Base-by-base conservation (phyloP, 1,140 invertebrate species). In the Orchesella cincta region DNA sequence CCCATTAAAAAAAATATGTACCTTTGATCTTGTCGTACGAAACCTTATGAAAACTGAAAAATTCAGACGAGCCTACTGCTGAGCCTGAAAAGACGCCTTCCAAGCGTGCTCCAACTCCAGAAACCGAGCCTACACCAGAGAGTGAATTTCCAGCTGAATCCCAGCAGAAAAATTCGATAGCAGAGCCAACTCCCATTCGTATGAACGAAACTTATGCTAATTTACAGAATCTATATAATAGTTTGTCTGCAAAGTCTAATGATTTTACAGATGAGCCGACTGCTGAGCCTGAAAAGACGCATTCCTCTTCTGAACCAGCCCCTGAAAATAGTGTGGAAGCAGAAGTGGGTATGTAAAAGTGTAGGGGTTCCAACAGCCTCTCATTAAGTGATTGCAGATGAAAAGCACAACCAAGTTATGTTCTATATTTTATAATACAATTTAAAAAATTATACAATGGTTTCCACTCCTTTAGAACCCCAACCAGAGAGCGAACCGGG, bases 141-240 rank as follows among this genome's bases (percentile, higher is more conserved):
- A n/a, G n/a, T n/a, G n/a, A n/a, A n/a, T n/a, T n/a, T n/a, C n/a
- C n/a, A 20, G 8, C 39, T 46, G 39, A 46, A 20, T 20, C 62
- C 2, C 26, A 67, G 33, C 31, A 26, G 2, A 29, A 67, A 67
- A 29, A 3, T 29, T 67, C 62, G 2, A 67, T 31, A 33, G 8
- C 85, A 81, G 0, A 83, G 86, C 80, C 83, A 85, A 0, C 83
- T 83, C 79, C 54, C 18, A 16, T 82, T 79, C 67, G 81, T 85
- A 31, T 29, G 12, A 67, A 29, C 33, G 62, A 67, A 31, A 12
- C 85, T 81, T 0, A 83, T 86, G 80, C 83, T 85, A n/a, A n/a
- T n/a, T n/a, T n/a, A n/a, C n/a, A n/a, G n/a, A n/a, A n/a, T n/a
- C n/a, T n/a, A n/a, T n/a, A n/a, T n/a, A n/a, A n/a, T n/a, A n/a